Conservation (phyloP, 2,888 invertebrate species). For the Drymonia ruficornis region DNA sequence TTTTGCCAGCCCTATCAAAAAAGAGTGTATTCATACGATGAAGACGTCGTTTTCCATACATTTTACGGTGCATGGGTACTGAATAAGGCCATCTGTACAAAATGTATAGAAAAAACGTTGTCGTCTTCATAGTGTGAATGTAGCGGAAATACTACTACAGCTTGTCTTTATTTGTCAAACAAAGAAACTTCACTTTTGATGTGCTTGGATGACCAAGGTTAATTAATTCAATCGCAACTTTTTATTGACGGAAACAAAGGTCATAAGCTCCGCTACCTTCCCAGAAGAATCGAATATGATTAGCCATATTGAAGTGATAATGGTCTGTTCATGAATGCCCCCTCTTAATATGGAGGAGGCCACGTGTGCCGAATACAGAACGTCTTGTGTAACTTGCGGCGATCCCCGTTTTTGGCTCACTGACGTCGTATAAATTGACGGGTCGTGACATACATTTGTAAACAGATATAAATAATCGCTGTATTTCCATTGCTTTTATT, state of each 20-base stretch:
- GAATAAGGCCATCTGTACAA: too few species aligned
- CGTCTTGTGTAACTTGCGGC: slow-evolving; percentile 22
- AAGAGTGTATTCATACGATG: too few species aligned
- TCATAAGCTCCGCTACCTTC: slow-evolving; percentile 28
- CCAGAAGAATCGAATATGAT: slow-evolving; percentile 30
- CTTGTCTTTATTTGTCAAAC: background rate
- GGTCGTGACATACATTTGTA: slow-evolving; percentile 22
- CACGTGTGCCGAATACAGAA: slow-evolving; percentile 34
- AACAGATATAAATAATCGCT: slow-evolving; percentile 5
- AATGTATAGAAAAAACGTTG: too few species aligned
- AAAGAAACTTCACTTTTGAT: background rate
- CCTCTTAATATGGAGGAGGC: slow-evolving; percentile 31
- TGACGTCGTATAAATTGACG: slow-evolving; percentile 26
- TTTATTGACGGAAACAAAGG: slow-evolving; percentile 32
- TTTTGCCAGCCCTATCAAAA: too few species aligned
- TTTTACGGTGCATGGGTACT: too few species aligned
- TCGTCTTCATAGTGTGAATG: too few species aligned
- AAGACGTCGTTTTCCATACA: too few species aligned
- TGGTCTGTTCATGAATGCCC: slow-evolving; percentile 38
- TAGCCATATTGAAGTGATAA: slow-evolving; percentile 47
- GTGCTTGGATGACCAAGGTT: slow-evolving; percentile 20
- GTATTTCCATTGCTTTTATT: slow-evolving; percentile 1
- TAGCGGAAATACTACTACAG: too few species aligned
- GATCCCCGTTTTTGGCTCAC: slow-evolving; percentile 18
- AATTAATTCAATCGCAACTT: slow-evolving; percentile 5